Conservation (phyloP, 2,797 vertebrate species). For the Cyclura pinguis region DNA sequence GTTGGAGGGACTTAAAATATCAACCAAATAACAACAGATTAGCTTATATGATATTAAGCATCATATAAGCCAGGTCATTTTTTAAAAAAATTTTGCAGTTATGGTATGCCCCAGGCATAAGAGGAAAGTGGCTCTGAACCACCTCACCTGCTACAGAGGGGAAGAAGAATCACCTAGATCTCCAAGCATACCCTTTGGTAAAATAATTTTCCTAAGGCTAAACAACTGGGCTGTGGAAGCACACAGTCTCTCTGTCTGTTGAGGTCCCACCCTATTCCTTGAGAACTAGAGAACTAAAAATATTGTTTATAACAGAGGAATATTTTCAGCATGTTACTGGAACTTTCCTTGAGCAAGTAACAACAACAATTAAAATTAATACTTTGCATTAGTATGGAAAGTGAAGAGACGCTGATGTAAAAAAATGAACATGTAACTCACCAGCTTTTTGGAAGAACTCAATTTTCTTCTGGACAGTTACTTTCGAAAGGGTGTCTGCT, state of each 20-base stretch:
- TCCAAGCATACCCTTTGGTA: too few relatives aligned
- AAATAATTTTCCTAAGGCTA: not conserved
- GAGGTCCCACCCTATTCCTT: not conserved
- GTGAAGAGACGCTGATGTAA: not conserved
- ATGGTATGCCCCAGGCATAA: not conserved
- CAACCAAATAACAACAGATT: not conserved
- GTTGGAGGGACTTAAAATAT: not conserved
- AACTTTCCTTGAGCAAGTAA: too few relatives aligned
- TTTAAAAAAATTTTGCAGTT: not conserved
- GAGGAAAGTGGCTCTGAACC: not conserved
- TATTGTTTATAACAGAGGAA: not conserved
- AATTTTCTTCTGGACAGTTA: constrained; percentile 87
- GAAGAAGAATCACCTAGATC: not conserved
- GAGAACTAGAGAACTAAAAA: not conserved
- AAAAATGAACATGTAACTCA: constrained; percentile 70
- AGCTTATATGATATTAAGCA: not conserved
- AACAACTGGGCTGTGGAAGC: not conserved
- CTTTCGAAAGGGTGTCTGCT: constrained; percentile 29
- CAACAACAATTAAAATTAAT: not conserved
- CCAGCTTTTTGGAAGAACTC: constrained; percentile 90
- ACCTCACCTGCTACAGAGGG: not conserved
- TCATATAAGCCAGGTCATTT: not conserved
- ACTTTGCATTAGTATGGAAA: not conserved
- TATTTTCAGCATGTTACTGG: not conserved
- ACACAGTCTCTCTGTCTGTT: not conserved